phyloP scores from a whole-genome alignment of 2,888 invertebrate genomes.

The Lypha dubia region DNA sequence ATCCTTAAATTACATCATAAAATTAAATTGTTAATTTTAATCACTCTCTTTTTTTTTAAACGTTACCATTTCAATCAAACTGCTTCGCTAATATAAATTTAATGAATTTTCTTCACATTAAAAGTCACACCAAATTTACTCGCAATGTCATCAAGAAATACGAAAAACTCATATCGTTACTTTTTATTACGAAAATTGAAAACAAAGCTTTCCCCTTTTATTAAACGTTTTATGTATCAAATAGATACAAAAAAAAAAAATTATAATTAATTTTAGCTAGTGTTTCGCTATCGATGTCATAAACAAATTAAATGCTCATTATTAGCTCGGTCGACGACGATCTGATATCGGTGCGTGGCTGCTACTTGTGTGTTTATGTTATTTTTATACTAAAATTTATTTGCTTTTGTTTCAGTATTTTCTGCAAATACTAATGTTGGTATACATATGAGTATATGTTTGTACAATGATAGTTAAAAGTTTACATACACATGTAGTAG shows the following conservation, averaged over 20 bases:
- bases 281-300: conserved; percentile 45
- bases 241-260: too few relatives aligned
- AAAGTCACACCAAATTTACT: not conserved
- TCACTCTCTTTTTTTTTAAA: not conserved
- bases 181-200: not conserved
- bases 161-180: not conserved
- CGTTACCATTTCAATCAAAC: not conserved
- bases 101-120: not conserved
- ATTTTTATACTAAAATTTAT: conserved; percentile 31
- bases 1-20: not conserved
- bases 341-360: conserved; percentile 57
- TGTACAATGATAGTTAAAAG: conserved; percentile 23
- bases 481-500: not conserved
- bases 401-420: conserved; percentile 22
- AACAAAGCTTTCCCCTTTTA: conserved; percentile 9
- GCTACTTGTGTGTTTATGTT: conserved; percentile 26
- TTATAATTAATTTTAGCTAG: too few relatives aligned
- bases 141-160: not conserved
- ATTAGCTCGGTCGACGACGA: conserved; percentile 57
- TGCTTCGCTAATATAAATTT: conserved; percentile 12
- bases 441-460: conserved; percentile 8
- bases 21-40: not conserved
- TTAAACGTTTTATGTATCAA: conserved; percentile 34
- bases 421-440: conserved; percentile 2
- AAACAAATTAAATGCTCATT: conserved; percentile 69